Percentiles rank a stretch among this genome's conserved stretches.
phyloP scores from a whole-genome alignment of 2,888 invertebrate genomes.

The Agrochola lota region DNA sequence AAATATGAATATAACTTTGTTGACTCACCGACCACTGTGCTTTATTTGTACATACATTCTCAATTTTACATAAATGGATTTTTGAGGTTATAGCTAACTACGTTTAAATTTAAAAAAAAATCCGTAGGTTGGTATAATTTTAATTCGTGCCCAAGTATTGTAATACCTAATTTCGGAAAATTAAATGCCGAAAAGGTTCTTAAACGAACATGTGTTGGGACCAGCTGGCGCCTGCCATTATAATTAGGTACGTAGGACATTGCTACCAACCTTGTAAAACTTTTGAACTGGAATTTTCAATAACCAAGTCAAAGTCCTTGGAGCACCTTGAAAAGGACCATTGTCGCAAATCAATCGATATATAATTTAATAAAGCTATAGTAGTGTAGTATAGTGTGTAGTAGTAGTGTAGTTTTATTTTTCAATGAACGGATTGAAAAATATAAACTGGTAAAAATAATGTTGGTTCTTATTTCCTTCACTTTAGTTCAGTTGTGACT shows the following conservation, averaged over 20 bases:
- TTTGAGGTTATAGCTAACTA: not conserved
- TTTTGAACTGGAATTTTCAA: slow-evolving; percentile 32
- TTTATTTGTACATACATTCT: not conserved
- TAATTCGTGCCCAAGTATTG: not conserved
- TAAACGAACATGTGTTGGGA: slow-evolving; percentile 8
- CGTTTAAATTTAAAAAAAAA: not conserved
- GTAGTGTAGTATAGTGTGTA: no score
- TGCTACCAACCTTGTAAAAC: slow-evolving; percentile 44
- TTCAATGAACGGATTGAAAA: not conserved
- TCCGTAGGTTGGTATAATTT: not conserved
- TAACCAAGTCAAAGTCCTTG: slow-evolving; percentile 39
- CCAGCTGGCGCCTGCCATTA: slow-evolving; percentile 22
- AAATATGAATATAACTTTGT: slow-evolving; percentile 21
- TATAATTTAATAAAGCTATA: not conserved
- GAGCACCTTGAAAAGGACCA: slow-evolving; percentile 34
- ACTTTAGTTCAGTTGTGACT: slow-evolving; percentile 9
- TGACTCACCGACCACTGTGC: slow-evolving; percentile 11
- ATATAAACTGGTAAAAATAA: not conserved
- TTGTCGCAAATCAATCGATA: slow-evolving; percentile 40
- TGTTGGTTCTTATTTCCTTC: slow-evolving; percentile 13
- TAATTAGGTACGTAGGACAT: slow-evolving; percentile 19
- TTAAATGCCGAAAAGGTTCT: not conserved
- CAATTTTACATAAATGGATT: not conserved
- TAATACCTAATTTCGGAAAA: no score
- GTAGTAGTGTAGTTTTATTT: no score